Conservation (phyloP, 2,797 vertebrate species). For the Sebastes matsubarae region DNA sequence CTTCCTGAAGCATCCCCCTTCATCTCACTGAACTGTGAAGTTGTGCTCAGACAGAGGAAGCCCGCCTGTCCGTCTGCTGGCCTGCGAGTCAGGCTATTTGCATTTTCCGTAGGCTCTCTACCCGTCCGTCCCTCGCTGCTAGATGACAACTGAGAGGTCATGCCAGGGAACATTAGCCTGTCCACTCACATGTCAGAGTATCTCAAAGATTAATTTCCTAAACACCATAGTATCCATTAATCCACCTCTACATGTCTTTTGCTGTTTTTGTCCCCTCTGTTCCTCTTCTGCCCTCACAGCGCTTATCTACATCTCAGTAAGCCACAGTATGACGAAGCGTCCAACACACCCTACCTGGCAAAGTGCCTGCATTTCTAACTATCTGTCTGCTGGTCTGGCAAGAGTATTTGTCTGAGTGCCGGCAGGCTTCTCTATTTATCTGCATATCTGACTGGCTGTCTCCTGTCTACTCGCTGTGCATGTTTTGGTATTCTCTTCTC, state of each 20-base stretch:
- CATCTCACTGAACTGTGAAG: constrained; percentile 67
- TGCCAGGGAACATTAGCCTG: constrained; percentile 17
- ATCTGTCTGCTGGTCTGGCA: constrained; percentile 45
- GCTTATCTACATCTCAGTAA: constrained; percentile 47
- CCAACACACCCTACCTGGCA: constrained; percentile 49
- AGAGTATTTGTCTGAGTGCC: constrained; percentile 53
- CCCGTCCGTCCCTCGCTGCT: constrained; percentile 9
- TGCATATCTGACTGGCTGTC: constrained; percentile 67
- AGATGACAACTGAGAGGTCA: constrained; percentile 30
- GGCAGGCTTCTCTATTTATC: constrained; percentile 64
- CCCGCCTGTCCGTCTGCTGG: constrained; percentile 18
- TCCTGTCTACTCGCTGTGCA: constrained; percentile 35
- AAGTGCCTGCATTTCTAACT: constrained; percentile 55
- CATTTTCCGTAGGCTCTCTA: constrained; percentile 31
- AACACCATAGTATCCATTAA: not conserved
- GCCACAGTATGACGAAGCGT: constrained; percentile 20
- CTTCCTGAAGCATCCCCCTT: constrained; percentile 44
- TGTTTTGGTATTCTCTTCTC: constrained; percentile 61
- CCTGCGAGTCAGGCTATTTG: constrained; percentile 24
- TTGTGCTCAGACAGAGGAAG: constrained; percentile 19
- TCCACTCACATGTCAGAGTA: constrained; percentile 11
- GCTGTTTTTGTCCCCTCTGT: constrained; percentile 7
- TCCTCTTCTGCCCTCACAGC: constrained; percentile 17
- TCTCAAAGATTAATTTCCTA: constrained; percentile 30
- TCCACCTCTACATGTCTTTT: not conserved